phyloP scores from a whole-genome alignment of 1,140 invertebrate species.

The Lineus longissimus region DNA sequence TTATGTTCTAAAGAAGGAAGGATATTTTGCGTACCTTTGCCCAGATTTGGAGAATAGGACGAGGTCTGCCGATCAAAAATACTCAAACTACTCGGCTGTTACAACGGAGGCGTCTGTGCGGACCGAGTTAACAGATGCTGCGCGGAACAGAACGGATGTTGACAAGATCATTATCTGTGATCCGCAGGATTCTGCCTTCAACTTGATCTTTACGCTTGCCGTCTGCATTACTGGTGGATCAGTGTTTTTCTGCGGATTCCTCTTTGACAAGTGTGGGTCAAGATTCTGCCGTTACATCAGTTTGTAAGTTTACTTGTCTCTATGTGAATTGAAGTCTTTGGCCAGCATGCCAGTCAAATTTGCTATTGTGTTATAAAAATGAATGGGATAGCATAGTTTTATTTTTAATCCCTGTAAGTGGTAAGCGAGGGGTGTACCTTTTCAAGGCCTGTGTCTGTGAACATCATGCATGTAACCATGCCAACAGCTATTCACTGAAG shows the following conservation, averaged over 20 bases:
- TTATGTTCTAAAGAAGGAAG: constrained; percentile 24
- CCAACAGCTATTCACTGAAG: too few species aligned
- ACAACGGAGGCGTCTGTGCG: too few species aligned
- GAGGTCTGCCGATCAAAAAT: neutral
- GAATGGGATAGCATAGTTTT: too few species aligned
- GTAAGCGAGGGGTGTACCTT: too few species aligned
- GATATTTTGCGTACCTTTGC: constrained; percentile 21
- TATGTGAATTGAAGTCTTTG: too few species aligned
- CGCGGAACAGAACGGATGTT: neutral
- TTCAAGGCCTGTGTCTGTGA: too few species aligned
- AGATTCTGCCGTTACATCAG: constrained; percentile 19
- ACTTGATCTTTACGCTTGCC: constrained; percentile 21
- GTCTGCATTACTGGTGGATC: constrained; percentile 19
- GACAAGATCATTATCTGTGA: neutral
- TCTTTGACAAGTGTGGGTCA: constrained; percentile 24
- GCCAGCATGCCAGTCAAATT: too few species aligned
- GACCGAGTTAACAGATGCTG: too few species aligned
- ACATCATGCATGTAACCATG: too few species aligned
- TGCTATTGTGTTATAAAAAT: too few species aligned
- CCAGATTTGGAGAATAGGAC: neutral
- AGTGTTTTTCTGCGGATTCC: constrained; percentile 18
- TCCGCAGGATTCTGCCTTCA: constrained; percentile 21
- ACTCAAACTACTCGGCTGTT: neutral
- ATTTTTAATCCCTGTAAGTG: too few species aligned
- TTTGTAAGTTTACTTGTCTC: constrained; percentile 18